Conservation (phyloP, 2,888 invertebrate species). For the Coelogynopora nodosa region DNA sequence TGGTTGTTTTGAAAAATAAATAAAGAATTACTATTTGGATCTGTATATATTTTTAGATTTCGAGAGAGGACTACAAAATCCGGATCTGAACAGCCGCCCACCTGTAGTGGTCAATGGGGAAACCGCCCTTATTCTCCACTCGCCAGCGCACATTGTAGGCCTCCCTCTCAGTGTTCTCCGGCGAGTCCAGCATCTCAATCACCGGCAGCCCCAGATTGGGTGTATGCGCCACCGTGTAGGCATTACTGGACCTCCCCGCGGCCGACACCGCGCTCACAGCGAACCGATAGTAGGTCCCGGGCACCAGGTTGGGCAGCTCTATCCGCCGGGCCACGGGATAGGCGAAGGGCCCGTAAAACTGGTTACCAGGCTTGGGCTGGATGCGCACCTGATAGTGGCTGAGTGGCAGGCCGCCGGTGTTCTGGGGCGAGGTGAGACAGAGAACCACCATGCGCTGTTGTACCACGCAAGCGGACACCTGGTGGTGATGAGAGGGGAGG, state of each 20-base stretch:
- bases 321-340: not conserved
- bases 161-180: not conserved
- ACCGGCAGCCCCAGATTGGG: not conserved
- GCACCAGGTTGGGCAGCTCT: not conserved
- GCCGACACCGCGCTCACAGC: conserved; percentile 25
- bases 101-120: not conserved
- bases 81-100: too few species aligned
- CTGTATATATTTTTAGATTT: too few species aligned
- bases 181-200: too few species aligned
- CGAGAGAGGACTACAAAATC: too few species aligned
- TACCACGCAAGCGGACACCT: not conserved
- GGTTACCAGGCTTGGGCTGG: not conserved
- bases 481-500: too few species aligned
- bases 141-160: not conserved
- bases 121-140: not conserved
- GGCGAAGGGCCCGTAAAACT: conserved; percentile 13
- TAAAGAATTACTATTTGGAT: too few species aligned
- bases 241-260: conserved; percentile 32
- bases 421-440: not conserved
- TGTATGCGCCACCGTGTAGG: not conserved
- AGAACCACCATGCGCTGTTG: not conserved
- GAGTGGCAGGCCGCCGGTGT: conserved; percentile 32
- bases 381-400: conserved; percentile 36
- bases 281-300: not conserved
- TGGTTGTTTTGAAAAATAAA: too few species aligned